Base-by-base conservation (phyloP, 2,888 invertebrate species). In the Esperia sulphurella region DNA sequence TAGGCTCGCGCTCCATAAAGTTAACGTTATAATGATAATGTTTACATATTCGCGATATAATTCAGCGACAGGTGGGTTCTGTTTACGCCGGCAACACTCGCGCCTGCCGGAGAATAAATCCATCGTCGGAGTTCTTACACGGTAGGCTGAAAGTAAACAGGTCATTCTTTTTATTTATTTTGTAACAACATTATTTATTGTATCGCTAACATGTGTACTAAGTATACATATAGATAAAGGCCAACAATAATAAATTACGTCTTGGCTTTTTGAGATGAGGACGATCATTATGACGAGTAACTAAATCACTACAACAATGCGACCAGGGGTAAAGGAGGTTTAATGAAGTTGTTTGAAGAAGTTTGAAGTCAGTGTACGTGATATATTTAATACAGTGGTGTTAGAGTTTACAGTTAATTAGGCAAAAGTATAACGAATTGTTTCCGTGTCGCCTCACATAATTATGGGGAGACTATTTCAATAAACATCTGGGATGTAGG, bases 401-500 rank as follows among this genome's bases (percentile, higher is more conserved):
- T 47, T 45, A 47, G 14, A 50, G 49, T 48, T 53, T 39, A 37
- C 51, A 54, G 51, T 53, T 58, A 55, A 60, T 59, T 50, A 59
- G 52, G 53, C 53, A 52, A 51, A 54, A 55, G 47, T 48, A 46
- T 59, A 67, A 58, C 57, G 58, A 54, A 55, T 52, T 53, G 75
- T 83, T 79, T 82, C 78, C 79, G 75, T 76, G 68, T 76, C 78
- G 79, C 69, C 76, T 68, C 87, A 76, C 83, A 63, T 87, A 83
- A 88, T 88, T 88, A 87, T 74, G 75, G 63, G 61, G 56, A 59
- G 63, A 61, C 67, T 62, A 71, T 63, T 60, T 52, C 68, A 75
- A 81, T 81, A 79, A 77, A 82, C 87, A 88, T 86, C 79, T 88
- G 87, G 78, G 67, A 68, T 68, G 74, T 65, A 56, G 58, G 58